Base-by-base conservation (phyloP, 1,140 invertebrate genomes). In the Paralvinella palmiformis region DNA sequence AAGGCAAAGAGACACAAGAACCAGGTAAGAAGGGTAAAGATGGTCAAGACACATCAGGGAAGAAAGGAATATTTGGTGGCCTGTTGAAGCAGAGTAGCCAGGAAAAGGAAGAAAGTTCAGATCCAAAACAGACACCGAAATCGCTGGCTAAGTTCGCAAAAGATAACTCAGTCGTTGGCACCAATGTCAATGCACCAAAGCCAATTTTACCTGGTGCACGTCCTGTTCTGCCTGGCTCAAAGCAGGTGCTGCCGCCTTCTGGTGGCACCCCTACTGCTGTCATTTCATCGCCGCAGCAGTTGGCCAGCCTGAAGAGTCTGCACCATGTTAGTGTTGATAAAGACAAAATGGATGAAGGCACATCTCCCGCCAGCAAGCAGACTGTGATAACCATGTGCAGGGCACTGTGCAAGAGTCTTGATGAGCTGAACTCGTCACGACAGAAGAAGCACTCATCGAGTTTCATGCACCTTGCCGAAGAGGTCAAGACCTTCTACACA, bases 391-490 rank as follows among this genome's bases (percentile, higher is more conserved):
- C 22, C 27, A n/a, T 56, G 62, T 33, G 24, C 3, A 22, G 41
- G 62, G 31, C 24, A 4, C 53, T 63, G 7, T 20, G 20, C 4
- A 2, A 2, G 0, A 35, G 36, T 24, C 52, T 63, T n/a, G 62
- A 63, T 31, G 24, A 29, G 15, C 31, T 63, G 2, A 55, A 36
- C 52, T 52, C 37, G 32, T 27, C 35, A 3, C 17, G 22, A 24
- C 5, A 35, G 37, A 63, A 20, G 32, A 56, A 56, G 45, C 62
- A 37, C 52, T 27, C 62, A 32, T 63, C 50, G 35, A 55, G 35
- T 20, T 63, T 53, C 33, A 73, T 78, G 73, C 67, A 77, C n/a
- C 63, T 79, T 1, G 75, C 76, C 0, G 76, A 79, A 58, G 70
- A 79, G 60, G 73, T 79, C 37, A 69, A 78, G 65, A 63, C 69